Evolutionary conservation across 2,113 vertebrate species (phyloP).

Genomic region (Salminus brasiliensis): DNA sequence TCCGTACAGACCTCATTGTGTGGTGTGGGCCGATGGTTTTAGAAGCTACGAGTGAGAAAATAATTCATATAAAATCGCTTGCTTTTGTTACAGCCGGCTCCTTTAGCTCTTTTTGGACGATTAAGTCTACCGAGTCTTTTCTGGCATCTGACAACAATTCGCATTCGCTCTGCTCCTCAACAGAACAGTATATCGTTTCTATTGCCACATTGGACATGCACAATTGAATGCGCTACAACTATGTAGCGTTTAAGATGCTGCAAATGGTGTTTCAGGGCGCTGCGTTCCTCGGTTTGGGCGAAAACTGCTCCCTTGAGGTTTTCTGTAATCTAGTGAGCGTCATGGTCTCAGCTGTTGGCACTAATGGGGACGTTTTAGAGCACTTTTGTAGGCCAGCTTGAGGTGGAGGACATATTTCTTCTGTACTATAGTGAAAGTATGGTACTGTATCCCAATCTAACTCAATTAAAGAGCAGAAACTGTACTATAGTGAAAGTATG

Average conservation of each 20-base stretch:
- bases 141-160: not conserved
- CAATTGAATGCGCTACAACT: not conserved
- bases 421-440: no score
- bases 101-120: no score
- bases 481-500: no score
- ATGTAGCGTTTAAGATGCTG: not conserved
- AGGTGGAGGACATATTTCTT: not conserved
- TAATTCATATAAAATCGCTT: no score
- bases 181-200: not conserved
- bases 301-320: constrained; percentile 61
- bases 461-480: no score
- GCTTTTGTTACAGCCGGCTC: no score
- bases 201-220: not conserved
- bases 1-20: no score
- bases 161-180: not conserved
- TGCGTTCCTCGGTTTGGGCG: constrained; percentile 66
- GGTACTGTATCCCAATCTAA: no score
- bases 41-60: no score
- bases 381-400: not conserved
- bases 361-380: constrained; percentile 39
- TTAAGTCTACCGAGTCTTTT: not conserved
- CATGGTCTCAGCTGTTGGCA: constrained; percentile 63
- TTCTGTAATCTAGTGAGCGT: constrained; percentile 67
- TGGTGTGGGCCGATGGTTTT: no score
- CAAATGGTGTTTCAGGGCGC: not conserved